Evolutionary conservation across 1,140 invertebrate species (phyloP), one percentile per base, ranked within the genome.

Genomic region (Rhyacophila brunnea): DNA sequence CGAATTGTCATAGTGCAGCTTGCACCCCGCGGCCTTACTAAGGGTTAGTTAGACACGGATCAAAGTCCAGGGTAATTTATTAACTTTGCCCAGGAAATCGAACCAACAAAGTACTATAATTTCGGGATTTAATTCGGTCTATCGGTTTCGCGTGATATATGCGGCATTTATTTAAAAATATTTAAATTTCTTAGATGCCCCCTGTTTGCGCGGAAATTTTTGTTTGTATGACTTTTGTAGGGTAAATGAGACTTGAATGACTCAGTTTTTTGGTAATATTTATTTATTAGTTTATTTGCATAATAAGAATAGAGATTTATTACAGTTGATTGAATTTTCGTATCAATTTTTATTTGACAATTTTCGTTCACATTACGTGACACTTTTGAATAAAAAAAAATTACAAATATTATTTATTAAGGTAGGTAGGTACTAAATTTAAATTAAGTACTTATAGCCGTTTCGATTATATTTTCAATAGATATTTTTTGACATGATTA

Each of bases 161-260:
- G 58, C 40, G 45, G 44, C 20, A 18, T 60, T 64, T 64, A 64
- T 60, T 60, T 46, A 60, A 64, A 64, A 57, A 47, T 64, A 64
- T 64, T 60, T 38, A 40, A 60, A 58, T 54, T 53, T 44, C 49
- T 58, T 14, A 42, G 48, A 58, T 49, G 54, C 35, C 23, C 42
- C 35, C 10, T 45, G 45, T 48, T 45, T 46, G 40, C 28, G 28
- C 36, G 28, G 36, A 9, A n/a, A 34, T 20, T 38, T 40, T 43
- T 62, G 48, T 32, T 46, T 18, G 52, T 13, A 38, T 20, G 58
- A 44, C 42, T 44, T 32, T 36, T 28, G 18, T 45, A 54, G 9
- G 9, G 23, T 46, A 49, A 62, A 62, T 56, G 53, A 57, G 23
- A 56, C 47, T 19, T 28, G 34, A 44, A 55, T 60, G 58, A 60